Conservation (phyloP, 2,113 vertebrate genomes). For the Pampusana beccarii region DNA sequence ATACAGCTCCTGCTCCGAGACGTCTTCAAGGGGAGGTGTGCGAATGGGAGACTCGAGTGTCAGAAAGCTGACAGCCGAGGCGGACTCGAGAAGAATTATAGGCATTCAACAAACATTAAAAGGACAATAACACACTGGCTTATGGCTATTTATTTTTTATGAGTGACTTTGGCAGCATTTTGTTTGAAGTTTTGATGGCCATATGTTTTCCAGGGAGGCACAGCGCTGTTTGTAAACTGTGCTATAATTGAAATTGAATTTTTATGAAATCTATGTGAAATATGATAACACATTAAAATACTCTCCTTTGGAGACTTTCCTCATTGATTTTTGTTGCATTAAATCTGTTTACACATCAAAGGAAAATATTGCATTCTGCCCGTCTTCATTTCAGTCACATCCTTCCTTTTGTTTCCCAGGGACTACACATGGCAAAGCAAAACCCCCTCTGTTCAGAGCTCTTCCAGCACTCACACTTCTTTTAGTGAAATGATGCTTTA, state of each 20-base stretch:
- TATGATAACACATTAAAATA: slow-evolving; percentile 70
- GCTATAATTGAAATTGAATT: slow-evolving; percentile 74
- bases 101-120: slow-evolving; percentile 61
- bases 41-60: neutral
- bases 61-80: slow-evolving; percentile 25
- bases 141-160: slow-evolving; percentile 69
- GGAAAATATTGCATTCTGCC: slow-evolving; percentile 64
- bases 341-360: slow-evolving; percentile 70
- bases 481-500: slow-evolving; percentile 15
- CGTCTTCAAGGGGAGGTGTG: neutral
- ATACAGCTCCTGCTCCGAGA: neutral
- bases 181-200: slow-evolving; percentile 72
- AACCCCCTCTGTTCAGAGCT: slow-evolving; percentile 6
- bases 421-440: slow-evolving; percentile 18
- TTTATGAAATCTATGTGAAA: slow-evolving; percentile 69
- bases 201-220: slow-evolving; percentile 69
- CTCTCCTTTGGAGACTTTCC: slow-evolving; percentile 61
- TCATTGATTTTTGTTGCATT: slow-evolving; percentile 70
- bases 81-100: slow-evolving; percentile 32
- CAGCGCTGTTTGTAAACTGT: slow-evolving; percentile 59
- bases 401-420: slow-evolving; percentile 58
- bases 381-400: slow-evolving; percentile 53
- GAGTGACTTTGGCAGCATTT: slow-evolving; percentile 62
- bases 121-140: slow-evolving; percentile 68
- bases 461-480: neutral